A percentile compares a stretch with the other conserved stretches of the same genome.
Evolutionary conservation across 2,888 invertebrate genomes (phyloP).

Genomic region (Lysandra bellargus): DNA sequence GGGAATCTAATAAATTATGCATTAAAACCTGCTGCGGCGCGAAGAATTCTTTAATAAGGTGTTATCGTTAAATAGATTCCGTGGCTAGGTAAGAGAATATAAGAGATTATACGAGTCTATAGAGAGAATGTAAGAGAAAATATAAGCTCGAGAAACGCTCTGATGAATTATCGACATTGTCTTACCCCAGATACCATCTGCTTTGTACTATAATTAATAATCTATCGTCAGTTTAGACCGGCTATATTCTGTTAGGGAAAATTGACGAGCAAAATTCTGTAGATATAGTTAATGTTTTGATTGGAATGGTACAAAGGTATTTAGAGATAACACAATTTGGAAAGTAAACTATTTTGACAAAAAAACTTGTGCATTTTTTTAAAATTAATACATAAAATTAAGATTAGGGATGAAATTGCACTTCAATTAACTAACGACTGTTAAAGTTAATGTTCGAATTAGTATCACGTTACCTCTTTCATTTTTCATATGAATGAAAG

Average conservation of each 20-base stretch:
- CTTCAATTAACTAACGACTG: too few species aligned
- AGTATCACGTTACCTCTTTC: too few species aligned
- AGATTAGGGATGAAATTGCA: too few species aligned
- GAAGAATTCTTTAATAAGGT: background rate
- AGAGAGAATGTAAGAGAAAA: background rate
- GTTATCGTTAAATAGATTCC: constrained; percentile 14
- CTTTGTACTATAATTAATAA: constrained; percentile 25
- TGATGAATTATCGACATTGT: constrained; percentile 24
- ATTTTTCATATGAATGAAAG: too few species aligned
- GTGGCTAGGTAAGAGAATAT: background rate
- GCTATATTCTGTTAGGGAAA: background rate
- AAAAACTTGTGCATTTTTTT: too few species aligned
- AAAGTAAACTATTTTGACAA: too few species aligned
- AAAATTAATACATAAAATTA: too few species aligned
- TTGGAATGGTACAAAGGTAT: too few species aligned
- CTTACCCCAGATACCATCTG: constrained; percentile 24
- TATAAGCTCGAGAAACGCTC: background rate
- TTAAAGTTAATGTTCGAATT: too few species aligned
- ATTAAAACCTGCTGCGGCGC: background rate
- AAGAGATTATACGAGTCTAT: too few species aligned
- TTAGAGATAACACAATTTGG: too few species aligned
- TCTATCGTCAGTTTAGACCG: constrained; percentile 14
- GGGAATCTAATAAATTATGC: constrained; percentile 6
- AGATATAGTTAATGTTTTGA: background rate
- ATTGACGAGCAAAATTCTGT: background rate